phyloP scores from a whole-genome alignment of 2,888 invertebrate species.

The Hyposoter dolosus region DNA sequence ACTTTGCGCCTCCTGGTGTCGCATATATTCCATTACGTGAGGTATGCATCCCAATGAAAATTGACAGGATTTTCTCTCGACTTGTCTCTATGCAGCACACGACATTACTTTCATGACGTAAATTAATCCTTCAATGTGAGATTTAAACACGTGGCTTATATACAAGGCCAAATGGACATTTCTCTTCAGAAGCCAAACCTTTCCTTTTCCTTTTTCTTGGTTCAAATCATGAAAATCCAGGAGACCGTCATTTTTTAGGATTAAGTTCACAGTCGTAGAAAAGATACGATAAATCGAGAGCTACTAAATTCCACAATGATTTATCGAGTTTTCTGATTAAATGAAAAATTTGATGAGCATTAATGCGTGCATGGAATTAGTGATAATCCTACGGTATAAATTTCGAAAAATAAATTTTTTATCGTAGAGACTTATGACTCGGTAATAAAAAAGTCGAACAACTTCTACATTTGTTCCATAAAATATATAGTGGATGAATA shows the following conservation, averaged over 20 bases:
- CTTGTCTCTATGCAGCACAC: neutral
- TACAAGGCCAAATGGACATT: neutral
- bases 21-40: constrained; percentile 4
- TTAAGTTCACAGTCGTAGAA: neutral
- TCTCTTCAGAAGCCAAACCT: neutral
- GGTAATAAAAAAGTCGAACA: neutral
- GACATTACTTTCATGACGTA: neutral
- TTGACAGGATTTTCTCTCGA: constrained; percentile 28
- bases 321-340: neutral
- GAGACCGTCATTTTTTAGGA: neutral
- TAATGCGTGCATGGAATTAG: neutral
- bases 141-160: neutral
- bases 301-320: constrained; percentile 1
- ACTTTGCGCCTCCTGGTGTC: neutral
- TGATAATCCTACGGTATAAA: neutral
- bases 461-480: neutral
- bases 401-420: neutral
- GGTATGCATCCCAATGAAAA: constrained; percentile 32
- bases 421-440: neutral
- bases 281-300: neutral
- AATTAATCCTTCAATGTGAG: neutral
- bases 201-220: too few relatives aligned
- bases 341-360: neutral
- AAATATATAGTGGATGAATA: neutral
- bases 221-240: neutral